Evolutionary conservation across 2,888 invertebrate genomes (phyloP).

Genomic region (Andrena minutula): DNA sequence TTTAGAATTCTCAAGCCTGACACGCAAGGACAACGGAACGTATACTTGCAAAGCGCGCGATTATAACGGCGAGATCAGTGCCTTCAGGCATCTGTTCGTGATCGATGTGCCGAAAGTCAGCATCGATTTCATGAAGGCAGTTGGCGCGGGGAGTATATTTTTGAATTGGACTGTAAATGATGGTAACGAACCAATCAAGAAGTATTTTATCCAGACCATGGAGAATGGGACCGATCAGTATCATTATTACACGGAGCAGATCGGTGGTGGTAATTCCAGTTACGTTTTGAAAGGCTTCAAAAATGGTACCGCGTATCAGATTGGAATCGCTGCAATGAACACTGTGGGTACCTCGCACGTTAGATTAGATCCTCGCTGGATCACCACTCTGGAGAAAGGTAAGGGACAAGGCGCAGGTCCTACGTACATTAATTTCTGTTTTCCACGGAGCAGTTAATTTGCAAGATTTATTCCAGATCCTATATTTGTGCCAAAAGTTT

Average conservation of each 20-base stretch:
- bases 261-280: constrained; percentile 89
- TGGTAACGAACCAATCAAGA: constrained; percentile 90
- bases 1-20: constrained; percentile 87
- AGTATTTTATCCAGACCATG: constrained; percentile 87
- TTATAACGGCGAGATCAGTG: constrained; percentile 85
- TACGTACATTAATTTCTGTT: neutral
- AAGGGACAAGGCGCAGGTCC: neutral
- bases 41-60: constrained; percentile 85
- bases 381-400: constrained; percentile 88
- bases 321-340: constrained; percentile 90
- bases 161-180: constrained; percentile 93
- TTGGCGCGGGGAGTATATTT: constrained; percentile 91
- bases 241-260: constrained; percentile 87
- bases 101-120: constrained; percentile 90
- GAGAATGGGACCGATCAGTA: constrained; percentile 86
- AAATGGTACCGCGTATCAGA: constrained; percentile 88
- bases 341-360: constrained; percentile 87
- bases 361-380: constrained; percentile 86
- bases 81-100: constrained; percentile 87
- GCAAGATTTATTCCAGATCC: constrained; percentile 87
- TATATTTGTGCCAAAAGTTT: constrained; percentile 91
- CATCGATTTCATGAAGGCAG: constrained; percentile 91
- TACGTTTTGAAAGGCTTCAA: constrained; percentile 89
- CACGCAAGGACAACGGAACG: constrained; percentile 91
- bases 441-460: neutral